Evolutionary conservation across 2,113 vertebrate species (phyloP).

Genomic region (Cnemophilus loriae): DNA sequence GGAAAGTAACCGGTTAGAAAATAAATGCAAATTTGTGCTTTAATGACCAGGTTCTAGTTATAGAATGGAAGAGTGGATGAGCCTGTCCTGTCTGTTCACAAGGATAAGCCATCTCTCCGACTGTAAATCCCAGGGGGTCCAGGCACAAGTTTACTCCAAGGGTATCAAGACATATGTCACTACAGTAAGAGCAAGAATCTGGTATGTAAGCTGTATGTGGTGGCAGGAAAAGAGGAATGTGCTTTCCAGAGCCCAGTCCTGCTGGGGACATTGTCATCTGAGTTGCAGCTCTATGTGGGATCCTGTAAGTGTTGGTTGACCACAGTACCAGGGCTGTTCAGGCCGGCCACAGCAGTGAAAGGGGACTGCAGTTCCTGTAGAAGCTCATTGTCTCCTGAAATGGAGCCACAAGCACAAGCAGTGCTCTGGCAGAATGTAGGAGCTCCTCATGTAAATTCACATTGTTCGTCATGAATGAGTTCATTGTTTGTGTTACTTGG

Average conservation of each 20-base stretch:
- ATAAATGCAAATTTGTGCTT: background rate
- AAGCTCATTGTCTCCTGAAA: background rate
- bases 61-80: background rate
- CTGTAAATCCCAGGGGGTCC: background rate
- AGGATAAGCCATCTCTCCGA: background rate
- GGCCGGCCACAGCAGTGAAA: background rate
- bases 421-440: background rate
- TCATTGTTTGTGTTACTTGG: background rate
- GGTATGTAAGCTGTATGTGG: background rate
- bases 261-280: background rate
- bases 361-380: background rate
- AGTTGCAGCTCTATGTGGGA: background rate
- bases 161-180: background rate
- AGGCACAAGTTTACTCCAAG: background rate
- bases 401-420: background rate
- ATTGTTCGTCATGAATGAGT: rapidly evolving
- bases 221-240: background rate
- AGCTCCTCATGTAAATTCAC: rapidly evolving
- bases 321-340: background rate
- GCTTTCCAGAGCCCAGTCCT: background rate
- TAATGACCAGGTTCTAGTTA: background rate
- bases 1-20: background rate
- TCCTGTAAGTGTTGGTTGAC: background rate
- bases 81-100: background rate
- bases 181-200: background rate